Conservation (phyloP, 1,140 invertebrate species). For the Drosophila lini region DNA sequence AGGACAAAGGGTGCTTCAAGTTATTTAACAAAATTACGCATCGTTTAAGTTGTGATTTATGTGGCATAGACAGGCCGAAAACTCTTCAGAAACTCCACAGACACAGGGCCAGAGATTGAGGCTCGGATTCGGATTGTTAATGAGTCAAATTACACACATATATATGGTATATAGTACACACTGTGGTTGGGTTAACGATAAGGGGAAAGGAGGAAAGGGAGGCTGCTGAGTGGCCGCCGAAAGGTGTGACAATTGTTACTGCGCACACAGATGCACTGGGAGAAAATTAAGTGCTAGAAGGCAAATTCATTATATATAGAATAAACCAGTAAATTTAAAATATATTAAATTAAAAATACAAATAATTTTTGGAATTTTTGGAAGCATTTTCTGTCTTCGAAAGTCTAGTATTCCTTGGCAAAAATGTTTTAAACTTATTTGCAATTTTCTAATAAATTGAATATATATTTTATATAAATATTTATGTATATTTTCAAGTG, state of each 20-base stretch:
- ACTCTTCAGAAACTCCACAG: constrained; percentile 59
- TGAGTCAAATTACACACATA: constrained; percentile 81
- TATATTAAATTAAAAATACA: background rate
- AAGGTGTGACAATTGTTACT: constrained; percentile 81
- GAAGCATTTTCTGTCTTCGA: too few species aligned
- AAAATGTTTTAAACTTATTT: background rate
- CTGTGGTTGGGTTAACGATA: constrained; percentile 4
- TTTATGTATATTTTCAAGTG: background rate
- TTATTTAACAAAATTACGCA: constrained; percentile 78
- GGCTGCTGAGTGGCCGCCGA: constrained; percentile 77
- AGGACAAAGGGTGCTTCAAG: constrained; percentile 36
- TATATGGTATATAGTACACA: constrained; percentile 7
- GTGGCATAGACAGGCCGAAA: constrained; percentile 63
- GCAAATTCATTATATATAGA: too few species aligned
- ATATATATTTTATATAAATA: background rate
- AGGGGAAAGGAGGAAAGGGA: background rate
- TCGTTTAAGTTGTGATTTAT: constrained; percentile 83
- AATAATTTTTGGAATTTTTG: too few species aligned
- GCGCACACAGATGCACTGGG: constrained; percentile 21
- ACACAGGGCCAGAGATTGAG: constrained; percentile 37
- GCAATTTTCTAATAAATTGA: background rate
- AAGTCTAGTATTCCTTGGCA: too few species aligned
- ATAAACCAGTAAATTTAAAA: rapidly evolving
- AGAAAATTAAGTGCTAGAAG: background rate
- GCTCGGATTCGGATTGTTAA: constrained; percentile 74